Conservation (phyloP, 2,797 vertebrate species). For the Pipistrellus pygmaeus region DNA sequence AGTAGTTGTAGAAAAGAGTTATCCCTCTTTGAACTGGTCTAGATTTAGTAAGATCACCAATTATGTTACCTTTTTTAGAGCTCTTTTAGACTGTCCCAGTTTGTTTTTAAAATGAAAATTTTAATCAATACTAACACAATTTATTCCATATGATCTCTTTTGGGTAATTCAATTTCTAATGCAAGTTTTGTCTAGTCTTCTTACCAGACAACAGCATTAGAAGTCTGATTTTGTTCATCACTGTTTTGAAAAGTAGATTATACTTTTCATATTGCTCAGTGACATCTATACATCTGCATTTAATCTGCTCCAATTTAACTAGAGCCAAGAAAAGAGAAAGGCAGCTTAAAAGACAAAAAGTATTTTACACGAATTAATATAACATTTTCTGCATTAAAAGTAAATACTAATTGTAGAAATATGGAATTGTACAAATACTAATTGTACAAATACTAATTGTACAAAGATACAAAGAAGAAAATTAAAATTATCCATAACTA, state of each 20-base stretch:
- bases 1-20: constrained; percentile 18
- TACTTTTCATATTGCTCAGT: constrained; percentile 42
- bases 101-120: constrained; percentile 20
- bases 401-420: constrained; percentile 39
- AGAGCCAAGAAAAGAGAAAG: constrained; percentile 20
- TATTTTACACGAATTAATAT: constrained; percentile 41
- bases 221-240: constrained; percentile 50
- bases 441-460: constrained; percentile 61
- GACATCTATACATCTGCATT: constrained; percentile 28
- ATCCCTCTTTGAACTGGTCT: constrained; percentile 23
- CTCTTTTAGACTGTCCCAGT: constrained; percentile 23
- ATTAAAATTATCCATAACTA: constrained; percentile 43
- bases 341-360: constrained; percentile 38
- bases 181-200: constrained; percentile 47
- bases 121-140: constrained; percentile 57
- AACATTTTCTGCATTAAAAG: constrained; percentile 53
- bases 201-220: constrained; percentile 45
- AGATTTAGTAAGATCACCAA: constrained; percentile 28
- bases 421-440: constrained; percentile 52
- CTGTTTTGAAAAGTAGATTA: constrained; percentile 5
- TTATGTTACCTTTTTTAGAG: constrained; percentile 35
- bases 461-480: constrained; percentile 53
- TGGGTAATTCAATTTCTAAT: constrained; percentile 56
- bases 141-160: constrained; percentile 33
- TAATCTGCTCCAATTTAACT: constrained; percentile 49